Percentiles rank a stretch among this genome's conserved stretches.
These are phyloP conservation scores for Pherbina coryleti DNA, from an alignment of 2,888 invertebrate species.

Conservation along the genomic window DNA sequence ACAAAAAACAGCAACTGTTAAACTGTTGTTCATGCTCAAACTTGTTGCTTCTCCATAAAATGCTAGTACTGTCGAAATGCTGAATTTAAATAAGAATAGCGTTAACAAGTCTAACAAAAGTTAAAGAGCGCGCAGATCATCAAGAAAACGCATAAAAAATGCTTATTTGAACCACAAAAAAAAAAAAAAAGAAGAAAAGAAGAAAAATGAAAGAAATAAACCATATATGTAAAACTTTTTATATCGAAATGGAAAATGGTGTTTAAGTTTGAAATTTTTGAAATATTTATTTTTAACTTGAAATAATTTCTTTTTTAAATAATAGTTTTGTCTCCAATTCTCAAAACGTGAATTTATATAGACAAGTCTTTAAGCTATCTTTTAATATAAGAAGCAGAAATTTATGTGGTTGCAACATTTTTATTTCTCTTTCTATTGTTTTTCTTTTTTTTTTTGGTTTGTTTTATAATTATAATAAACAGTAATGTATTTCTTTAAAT, in stretches of 20 bases:
- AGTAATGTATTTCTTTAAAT: slow-evolving; percentile 29
- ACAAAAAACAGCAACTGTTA: slow-evolving; percentile 1
- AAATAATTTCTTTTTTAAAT: not conserved
- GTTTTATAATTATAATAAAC: slow-evolving; percentile 19
- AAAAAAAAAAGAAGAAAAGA: not conserved
- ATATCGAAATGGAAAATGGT: slow-evolving; percentile 5
- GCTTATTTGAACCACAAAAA: not conserved
- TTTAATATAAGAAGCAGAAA: not conserved
- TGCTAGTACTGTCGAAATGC: not conserved
- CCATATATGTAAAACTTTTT: slow-evolving; percentile 22
- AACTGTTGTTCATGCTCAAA: not conserved
- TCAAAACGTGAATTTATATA: not conserved
- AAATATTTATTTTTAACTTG: slow-evolving; percentile 5
- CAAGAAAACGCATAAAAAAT: not conserved
- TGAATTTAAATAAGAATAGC: not conserved
- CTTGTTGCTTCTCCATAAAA: slow-evolving; percentile 11
- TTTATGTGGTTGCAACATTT: not conserved
- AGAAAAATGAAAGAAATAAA: not conserved
- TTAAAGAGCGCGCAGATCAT: not conserved
- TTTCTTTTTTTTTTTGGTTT: not conserved
- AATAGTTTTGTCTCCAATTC: not conserved
- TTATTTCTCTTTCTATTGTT: not conserved
- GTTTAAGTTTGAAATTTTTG: not conserved
- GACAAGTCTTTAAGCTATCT: slow-evolving; percentile 9
- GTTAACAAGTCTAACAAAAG: not conserved